These are phyloP conservation scores for Nomada goodeniana DNA, from an alignment of 2,888 invertebrate species.

Conservation along the genomic window DNA sequence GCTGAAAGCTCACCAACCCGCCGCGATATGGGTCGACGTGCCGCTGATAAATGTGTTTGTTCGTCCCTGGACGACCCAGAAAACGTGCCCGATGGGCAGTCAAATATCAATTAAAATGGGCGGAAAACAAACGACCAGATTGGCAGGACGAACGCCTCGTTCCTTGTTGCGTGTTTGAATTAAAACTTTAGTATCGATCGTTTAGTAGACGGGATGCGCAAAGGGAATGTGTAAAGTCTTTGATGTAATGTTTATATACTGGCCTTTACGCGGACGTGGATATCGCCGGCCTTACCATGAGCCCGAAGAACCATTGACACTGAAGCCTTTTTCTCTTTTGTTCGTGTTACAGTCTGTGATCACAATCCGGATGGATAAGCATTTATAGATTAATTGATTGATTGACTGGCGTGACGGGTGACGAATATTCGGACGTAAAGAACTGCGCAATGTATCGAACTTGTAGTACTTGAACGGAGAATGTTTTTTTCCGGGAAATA, in stretches of 20 bases:
- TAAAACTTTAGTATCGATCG: background rate
- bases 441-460: slow-evolving; percentile 7
- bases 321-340: slow-evolving; percentile 3
- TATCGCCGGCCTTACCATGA: background rate
- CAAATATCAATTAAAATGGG: slow-evolving; percentile 21
- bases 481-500: too few species aligned
- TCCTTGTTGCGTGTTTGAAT: background rate
- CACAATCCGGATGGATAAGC: slow-evolving; percentile 19
- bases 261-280: background rate
- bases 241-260: background rate
- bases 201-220: background rate
- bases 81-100: slow-evolving; percentile 24
- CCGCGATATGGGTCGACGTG: slow-evolving; percentile 58
- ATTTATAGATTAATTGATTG: slow-evolving; percentile 21
- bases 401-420: slow-evolving; percentile 2
- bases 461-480: background rate
- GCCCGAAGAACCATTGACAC: background rate
- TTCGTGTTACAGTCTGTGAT: slow-evolving; percentile 27
- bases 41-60: slow-evolving; percentile 67
- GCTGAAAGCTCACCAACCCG: slow-evolving; percentile 45
- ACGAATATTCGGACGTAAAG: slow-evolving; percentile 17
- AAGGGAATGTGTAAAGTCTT: background rate
- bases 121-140: background rate
- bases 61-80: slow-evolving; percentile 31
- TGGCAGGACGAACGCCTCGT: background rate